These are phyloP conservation scores for Aramus guarauna DNA, from an alignment of 2,113 vertebrate genomes.

Conservation along the genomic window DNA sequence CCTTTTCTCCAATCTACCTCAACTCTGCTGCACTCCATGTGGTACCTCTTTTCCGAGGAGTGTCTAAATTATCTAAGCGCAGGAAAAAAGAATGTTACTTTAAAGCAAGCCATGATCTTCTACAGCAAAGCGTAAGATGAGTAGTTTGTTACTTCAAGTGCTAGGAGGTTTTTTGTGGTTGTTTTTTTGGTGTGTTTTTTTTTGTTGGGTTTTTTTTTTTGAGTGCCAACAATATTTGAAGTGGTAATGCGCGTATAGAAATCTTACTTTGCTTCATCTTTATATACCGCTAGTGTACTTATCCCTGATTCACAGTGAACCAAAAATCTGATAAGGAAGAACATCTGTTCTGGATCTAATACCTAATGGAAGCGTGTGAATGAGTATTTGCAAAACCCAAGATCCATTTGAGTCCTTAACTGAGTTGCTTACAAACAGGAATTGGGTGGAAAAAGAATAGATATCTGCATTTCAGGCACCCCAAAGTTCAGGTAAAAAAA, in stretches of 20 bases:
- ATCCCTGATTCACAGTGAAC: not conserved
- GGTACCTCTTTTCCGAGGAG: not conserved
- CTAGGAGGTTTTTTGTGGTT: not conserved
- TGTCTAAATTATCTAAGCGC: not conserved
- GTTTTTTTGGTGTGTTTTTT: not conserved
- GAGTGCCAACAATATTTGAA: not conserved
- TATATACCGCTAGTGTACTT: not conserved
- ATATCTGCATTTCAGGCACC: not conserved
- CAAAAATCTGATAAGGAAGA: not conserved
- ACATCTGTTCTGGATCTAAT: not conserved
- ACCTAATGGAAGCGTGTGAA: not conserved
- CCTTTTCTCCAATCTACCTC: constrained; percentile 9
- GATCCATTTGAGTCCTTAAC: not conserved
- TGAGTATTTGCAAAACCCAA: not conserved
- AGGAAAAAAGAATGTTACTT: constrained; percentile 16
- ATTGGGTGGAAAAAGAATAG: not conserved
- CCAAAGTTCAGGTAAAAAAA: not conserved
- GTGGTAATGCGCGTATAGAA: not conserved
- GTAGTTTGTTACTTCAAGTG: constrained; percentile 21
- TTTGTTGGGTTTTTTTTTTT: not conserved
- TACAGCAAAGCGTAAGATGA: not conserved
- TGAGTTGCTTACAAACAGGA: not conserved
- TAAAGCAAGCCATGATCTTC: constrained; percentile 23
- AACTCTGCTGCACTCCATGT: not conserved
- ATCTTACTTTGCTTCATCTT: constrained; percentile 3